Base-by-base conservation (phyloP, 2,113 vertebrate genomes). In the Dasyornis broadbenti region DNA sequence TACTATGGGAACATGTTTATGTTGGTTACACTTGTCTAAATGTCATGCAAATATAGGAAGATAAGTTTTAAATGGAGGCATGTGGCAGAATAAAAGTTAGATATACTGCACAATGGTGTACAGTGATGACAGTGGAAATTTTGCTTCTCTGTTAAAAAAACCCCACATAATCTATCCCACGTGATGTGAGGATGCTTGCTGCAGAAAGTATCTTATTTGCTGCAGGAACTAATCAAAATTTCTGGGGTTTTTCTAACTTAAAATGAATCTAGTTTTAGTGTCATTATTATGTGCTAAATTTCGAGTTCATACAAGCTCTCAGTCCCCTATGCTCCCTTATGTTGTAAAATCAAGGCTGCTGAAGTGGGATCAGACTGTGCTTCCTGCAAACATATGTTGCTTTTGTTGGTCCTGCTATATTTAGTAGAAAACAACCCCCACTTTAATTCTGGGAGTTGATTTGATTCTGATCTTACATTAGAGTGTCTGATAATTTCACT, bases 91-190 rank as follows among this genome's bases (percentile, higher is more conserved):
- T 3, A 44, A 7, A 66, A 50, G 11, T 59, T 49, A 73, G 16
- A 26, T 26, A 31, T 18, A 50, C 33, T 47, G 45, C 11, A 6
- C 26, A 68, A 15, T 7, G 12, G 3, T n/a, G 33, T 63, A 47
- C 12, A 59, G 37, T 57, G 23, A 70, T 64, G 33, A n/a, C 13
- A 39, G 28, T 39, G 21, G 31, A 78, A 69, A 65, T 57, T 87
- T 77, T 3, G 1, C 28, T 49, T 60, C 15, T 30, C 11, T 82
- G 15, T 63, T n/a, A n/a, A n/a, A 15, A 84, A 56, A 16, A 66
- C 31, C 27, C 0, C 6, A 11, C 0, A 1, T 86, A 40, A 56
- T 15, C 10, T 64, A 53, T 17, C 6, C 27, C 2, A 1, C 47
- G n/a, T 45, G 37, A 56, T 47, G 2, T 61, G 50, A 79, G 69